These are phyloP conservation scores for Drymonia ruficornis DNA, from an alignment of 2,888 invertebrate genomes.

Conservation along the genomic window DNA sequence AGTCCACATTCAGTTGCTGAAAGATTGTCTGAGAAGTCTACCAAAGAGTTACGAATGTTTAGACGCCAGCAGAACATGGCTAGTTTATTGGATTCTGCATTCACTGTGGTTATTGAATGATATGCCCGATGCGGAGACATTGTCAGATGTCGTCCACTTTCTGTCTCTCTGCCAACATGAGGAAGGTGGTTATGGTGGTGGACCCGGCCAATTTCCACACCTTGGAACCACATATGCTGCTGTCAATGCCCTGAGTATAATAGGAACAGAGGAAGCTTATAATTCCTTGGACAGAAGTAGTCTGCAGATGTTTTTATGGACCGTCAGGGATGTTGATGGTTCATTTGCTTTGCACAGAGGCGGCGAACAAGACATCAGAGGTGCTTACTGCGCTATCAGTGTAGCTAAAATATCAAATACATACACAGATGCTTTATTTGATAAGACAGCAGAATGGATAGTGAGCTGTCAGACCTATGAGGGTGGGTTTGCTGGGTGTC, in stretches of 20 bases:
- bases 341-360: slow-evolving; percentile 95
- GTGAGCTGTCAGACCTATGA: slow-evolving; percentile 98
- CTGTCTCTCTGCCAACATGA: slow-evolving; percentile 88
- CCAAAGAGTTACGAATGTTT: slow-evolving; percentile 91
- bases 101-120: slow-evolving; percentile 89
- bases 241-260: slow-evolving; percentile 95
- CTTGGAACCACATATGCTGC: slow-evolving; percentile 99
- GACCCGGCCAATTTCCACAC: slow-evolving; percentile 96
- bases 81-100: slow-evolving; percentile 98
- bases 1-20: slow-evolving; percentile 87
- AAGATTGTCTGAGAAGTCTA: slow-evolving; percentile 87
- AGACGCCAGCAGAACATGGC: slow-evolving; percentile 98
- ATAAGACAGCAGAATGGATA: slow-evolving; percentile 96
- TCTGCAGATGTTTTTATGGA: slow-evolving; percentile 91
- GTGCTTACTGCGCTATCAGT: slow-evolving; percentile 98
- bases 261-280: slow-evolving; percentile 95
- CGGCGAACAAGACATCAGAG: slow-evolving; percentile 97
- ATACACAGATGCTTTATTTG: slow-evolving; percentile 90
- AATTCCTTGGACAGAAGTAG: slow-evolving; percentile 92
- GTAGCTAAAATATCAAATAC: slow-evolving; percentile 95
- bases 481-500: slow-evolving; percentile 97
- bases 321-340: slow-evolving; percentile 93
- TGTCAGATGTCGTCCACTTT: slow-evolving; percentile 69
- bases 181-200: slow-evolving; percentile 96
- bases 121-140: slow-evolving; percentile 71